Evolutionary conservation across 2,888 invertebrate genomes (phyloP).

Genomic region (Acrobasis suavella): DNA sequence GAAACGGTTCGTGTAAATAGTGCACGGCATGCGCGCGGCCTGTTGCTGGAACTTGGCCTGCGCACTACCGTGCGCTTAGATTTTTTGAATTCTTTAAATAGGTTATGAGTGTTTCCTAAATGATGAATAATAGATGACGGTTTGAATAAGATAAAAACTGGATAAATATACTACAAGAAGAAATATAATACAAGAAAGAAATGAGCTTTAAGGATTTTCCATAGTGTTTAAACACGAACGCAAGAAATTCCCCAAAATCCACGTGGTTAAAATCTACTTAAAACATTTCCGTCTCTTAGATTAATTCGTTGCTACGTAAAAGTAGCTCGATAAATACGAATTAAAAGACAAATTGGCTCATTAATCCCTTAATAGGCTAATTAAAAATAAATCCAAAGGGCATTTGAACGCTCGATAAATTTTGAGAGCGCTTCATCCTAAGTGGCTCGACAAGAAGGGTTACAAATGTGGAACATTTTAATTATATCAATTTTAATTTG

Average conservation of each 20-base stretch:
- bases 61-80: too few species aligned
- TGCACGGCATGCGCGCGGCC: too few species aligned
- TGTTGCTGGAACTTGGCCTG: too few species aligned
- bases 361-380: conserved; percentile 19
- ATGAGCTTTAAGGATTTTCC: too few species aligned
- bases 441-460: background rate
- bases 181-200: too few species aligned
- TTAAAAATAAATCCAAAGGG: conserved; percentile 17
- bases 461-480: background rate
- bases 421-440: conserved; percentile 10
- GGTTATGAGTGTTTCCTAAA: too few species aligned
- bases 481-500: background rate
- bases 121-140: too few species aligned
- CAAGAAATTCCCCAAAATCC: background rate
- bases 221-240: background rate
- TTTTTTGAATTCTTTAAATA: too few species aligned
- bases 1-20: too few species aligned
- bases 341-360: conserved; percentile 19
- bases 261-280: background rate
- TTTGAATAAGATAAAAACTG: too few species aligned
- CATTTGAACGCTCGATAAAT: conserved; percentile 18
- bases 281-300: background rate
- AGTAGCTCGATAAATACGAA: conserved; percentile 12
- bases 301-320: background rate
- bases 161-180: too few species aligned